phyloP scores from a whole-genome alignment of 2,888 invertebrate species.

The Pseudococcus longispinus region DNA sequence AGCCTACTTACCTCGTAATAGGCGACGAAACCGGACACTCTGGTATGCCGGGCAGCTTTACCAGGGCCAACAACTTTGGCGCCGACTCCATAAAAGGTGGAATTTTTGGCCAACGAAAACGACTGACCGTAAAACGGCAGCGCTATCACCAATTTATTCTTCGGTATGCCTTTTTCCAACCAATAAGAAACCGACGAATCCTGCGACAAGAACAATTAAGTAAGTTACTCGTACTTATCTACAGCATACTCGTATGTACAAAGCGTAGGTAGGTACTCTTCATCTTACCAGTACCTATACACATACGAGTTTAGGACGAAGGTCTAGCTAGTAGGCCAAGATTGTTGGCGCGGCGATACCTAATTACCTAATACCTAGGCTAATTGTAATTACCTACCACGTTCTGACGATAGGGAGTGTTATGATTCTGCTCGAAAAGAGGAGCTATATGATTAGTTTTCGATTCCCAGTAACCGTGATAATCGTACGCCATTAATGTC shows the following conservation, averaged over 20 bases:
- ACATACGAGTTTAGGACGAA: too few species aligned
- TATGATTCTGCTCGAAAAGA: conserved; percentile 71
- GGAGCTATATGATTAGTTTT: conserved; percentile 79
- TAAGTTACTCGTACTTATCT: background rate
- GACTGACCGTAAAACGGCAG: conserved; percentile 85
- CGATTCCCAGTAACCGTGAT: conserved; percentile 77
- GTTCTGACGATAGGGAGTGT: conserved; percentile 71
- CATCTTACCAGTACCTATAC: too few species aligned
- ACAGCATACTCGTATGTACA: background rate
- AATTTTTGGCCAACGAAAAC: conserved; percentile 69
- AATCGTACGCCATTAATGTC: conserved; percentile 82
- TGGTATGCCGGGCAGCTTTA: conserved; percentile 71
- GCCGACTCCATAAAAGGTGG: conserved; percentile 49
- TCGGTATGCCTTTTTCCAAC: conserved; percentile 77
- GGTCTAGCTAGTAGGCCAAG: too few species aligned
- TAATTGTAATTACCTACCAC: conserved; percentile 67
- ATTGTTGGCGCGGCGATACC: too few species aligned
- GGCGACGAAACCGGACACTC: conserved; percentile 72
- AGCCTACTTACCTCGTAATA: conserved; percentile 77
- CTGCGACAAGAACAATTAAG: conserved; percentile 54
- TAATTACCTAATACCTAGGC: too few species aligned
- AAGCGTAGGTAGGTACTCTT: too few species aligned
- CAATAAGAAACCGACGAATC: conserved; percentile 84
- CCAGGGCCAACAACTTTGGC: conserved; percentile 57
- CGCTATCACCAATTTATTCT: conserved; percentile 80